Evolutionary conservation across 2,797 vertebrate genomes (phyloP), one percentile per base, ranked within the genome.

Genomic region (Ctenopoma kingsleyae): DNA sequence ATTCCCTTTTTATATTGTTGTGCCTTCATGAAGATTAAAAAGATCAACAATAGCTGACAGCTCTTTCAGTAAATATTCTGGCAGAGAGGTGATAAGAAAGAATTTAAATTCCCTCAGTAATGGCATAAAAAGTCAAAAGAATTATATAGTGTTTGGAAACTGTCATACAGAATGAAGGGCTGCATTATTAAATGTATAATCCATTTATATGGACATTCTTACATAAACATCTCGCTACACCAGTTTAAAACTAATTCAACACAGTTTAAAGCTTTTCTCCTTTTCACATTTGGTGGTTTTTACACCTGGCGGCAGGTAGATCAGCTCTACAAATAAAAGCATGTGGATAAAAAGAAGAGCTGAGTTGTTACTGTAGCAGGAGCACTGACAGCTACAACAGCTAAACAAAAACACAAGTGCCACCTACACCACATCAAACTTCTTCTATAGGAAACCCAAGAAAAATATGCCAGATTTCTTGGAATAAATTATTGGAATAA

Each of bases 61-160:
- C 74, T 70, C 65, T 75, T 74, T 78, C 69, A 74, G 73, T 77
- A 82, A 87, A 88, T 81, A 81, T 63, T 83, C 88, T 90, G 87
- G 84, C 44, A 78, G 16, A 44, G 73, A 71, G 63, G 71, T 74
- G 85, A 91, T 89, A 91, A 87, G 82, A 71, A 83, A 72, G 3
- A 74, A 84, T 81, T 64, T 77, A 43, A 84, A 85, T 74, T 74
- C 47, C 48, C 32, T 63, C 46, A 43, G 43, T 48, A 66, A 65
- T 57, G 57, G 52, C 66, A 68, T 58, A 20, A 69, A 80, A 67
- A 27, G 76, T 77, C 60, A 83, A 47, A 47, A 38, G 32, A 76
- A 80, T 61, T 64, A 11, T 40, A 68, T 61, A 77, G 30, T 59
- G 55, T 80, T 84, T 62, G 43, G 58, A 86, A 87, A 67, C 36